Evolutionary conservation across 2,797 vertebrate species (phyloP).

Genomic region (Poeciliopsis gracilis): DNA sequence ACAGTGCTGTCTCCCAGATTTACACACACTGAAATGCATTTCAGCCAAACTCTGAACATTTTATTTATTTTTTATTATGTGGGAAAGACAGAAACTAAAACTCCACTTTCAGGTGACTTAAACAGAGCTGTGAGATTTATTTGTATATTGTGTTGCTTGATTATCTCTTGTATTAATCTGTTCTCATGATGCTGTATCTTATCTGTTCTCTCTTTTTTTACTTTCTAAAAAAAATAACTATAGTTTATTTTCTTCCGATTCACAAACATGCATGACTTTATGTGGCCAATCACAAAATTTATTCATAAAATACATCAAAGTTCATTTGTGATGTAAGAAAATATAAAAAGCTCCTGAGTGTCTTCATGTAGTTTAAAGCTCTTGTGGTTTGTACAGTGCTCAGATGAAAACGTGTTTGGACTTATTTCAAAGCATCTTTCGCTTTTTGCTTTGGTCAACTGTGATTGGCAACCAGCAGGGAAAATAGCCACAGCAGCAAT

Average conservation of each 20-base stretch:
- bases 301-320: background rate
- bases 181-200: background rate
- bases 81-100: background rate
- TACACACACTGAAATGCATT: background rate
- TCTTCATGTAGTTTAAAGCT: background rate
- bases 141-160: background rate
- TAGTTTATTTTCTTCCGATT: background rate
- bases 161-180: background rate
- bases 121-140: background rate
- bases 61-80: background rate
- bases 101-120: background rate
- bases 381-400: background rate
- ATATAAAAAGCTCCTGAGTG: background rate
- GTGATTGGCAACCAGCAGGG: conserved; percentile 29
- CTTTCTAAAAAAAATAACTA: background rate
- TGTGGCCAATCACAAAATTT: background rate
- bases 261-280: background rate
- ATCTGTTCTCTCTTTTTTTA: background rate
- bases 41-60: background rate
- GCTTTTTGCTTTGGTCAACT: conserved; percentile 5
- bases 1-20: too few species aligned
- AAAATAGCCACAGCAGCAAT: conserved; percentile 51
- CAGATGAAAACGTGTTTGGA: background rate
- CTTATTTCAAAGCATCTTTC: conserved; percentile 5
- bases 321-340: background rate